phyloP scores from a whole-genome alignment of 1,140 invertebrate genomes.

The Cydia splendana region DNA sequence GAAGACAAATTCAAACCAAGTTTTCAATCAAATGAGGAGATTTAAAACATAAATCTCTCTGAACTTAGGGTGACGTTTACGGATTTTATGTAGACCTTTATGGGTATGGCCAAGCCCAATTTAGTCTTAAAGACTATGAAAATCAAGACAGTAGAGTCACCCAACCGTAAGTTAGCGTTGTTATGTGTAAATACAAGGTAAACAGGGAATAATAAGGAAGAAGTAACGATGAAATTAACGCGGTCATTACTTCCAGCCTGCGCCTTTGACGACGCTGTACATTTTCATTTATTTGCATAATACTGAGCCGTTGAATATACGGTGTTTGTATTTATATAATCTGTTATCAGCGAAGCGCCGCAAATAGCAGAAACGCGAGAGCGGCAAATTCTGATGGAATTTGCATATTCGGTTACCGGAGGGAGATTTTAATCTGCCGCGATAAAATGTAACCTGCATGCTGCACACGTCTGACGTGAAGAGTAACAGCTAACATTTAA shows the following conservation, averaged over 20 bases:
- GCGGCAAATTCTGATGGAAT: constrained; percentile 21
- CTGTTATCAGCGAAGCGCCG: constrained; percentile 13
- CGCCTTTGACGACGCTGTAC: constrained; percentile 24
- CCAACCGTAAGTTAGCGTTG: background rate
- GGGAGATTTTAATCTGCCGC: constrained; percentile 31
- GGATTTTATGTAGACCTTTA: background rate
- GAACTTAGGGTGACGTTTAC: background rate
- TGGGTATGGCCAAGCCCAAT: background rate
- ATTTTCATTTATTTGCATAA: constrained; percentile 32
- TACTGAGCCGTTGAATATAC: constrained; percentile 22
- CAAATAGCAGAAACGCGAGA: constrained; percentile 29
- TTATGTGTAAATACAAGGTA: constrained; percentile 2
- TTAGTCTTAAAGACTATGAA: background rate
- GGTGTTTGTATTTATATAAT: constrained; percentile 20
- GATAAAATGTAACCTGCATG: constrained; percentile 24
- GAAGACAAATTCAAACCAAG: too few species aligned
- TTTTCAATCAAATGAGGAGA: too few species aligned
- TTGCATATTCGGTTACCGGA: constrained; percentile 29
- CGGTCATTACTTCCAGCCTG: constrained; percentile 18
- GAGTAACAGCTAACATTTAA: background rate
- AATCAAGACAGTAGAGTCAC: background rate
- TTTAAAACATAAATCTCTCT: too few species aligned
- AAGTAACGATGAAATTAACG: constrained; percentile 25
- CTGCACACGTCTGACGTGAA: constrained; percentile 6
- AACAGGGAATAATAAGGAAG: constrained; percentile 11